Evolutionary conservation across 2,113 vertebrate genomes (phyloP), one percentile per base, ranked within the genome.

Genomic region (Sarotherodon lohbergeri): DNA sequence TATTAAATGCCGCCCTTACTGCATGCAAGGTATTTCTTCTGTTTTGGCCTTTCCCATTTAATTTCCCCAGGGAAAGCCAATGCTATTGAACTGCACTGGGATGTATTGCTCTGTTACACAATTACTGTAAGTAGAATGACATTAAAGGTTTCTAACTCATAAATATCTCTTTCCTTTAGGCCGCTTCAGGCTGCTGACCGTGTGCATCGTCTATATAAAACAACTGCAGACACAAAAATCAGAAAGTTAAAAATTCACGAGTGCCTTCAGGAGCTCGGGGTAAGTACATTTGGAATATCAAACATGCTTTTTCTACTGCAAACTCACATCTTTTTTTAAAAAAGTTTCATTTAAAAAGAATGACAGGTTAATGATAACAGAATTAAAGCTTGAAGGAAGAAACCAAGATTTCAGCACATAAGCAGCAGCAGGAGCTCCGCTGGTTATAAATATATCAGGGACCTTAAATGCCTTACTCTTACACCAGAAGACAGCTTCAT

Each of bases 61-160:
- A 93, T 93, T 93, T 93, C 90, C 91, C 90, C 0, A 4, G 84
- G 82, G 89, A n/a, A 48, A 16, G 19, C 22, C 22, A 4, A 4
- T 3, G 41, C 83, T 81, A 39, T 89, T 90, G 89, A 78, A 10
- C 86, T 63, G 83, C 81, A 12, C 76, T 22, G 80, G 85, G 88
- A 86, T 56, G 85, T 50, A 55, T 61, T 34, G 87, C 84, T 32
- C 46, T 85, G 46, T 89, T 85, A 81, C 61, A 90, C 89, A 89
- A 86, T 92, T 66, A 89, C 88, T 79, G 84, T 85, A 85, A 59
- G 81, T 79, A 80, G 76, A 57, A 3, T 43, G 80, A 78, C 83
- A 61, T 83, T 39, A 91, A 61, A 43, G 59, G 54, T 82, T 89
- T 90, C 80, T 82, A 86, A 57, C 92, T 85, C 34, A 86, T 84